Conservation (phyloP, 1,140 invertebrate species). For the Trichomalopsis sarcophagae region DNA sequence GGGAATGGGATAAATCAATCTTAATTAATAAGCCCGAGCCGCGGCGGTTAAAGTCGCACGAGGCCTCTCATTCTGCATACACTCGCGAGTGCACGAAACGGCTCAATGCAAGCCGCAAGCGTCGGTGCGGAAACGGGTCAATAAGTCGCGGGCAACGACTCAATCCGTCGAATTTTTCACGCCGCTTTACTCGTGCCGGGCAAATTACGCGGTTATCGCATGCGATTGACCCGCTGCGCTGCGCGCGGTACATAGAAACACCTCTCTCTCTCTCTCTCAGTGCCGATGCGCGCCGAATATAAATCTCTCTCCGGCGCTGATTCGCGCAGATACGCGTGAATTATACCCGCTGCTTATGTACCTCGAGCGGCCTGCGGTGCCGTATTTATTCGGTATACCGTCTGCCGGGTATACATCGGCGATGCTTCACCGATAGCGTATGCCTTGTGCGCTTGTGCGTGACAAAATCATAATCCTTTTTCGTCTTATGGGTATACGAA, state of each 20-base stretch:
- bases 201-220: slow-evolving; percentile 39
- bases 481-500: too few species aligned
- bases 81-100: too few species aligned
- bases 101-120: too few species aligned
- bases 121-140: background rate
- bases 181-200: background rate
- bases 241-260: background rate
- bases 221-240: background rate
- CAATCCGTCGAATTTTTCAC: background rate
- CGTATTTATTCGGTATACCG: too few species aligned
- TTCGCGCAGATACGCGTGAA: slow-evolving; percentile 40
- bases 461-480: background rate
- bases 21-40: too few species aligned
- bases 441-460: too few species aligned
- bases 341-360: slow-evolving; percentile 13
- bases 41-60: too few species aligned
- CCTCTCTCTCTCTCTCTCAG: background rate
- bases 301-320: slow-evolving; percentile 7
- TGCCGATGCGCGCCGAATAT: background rate
- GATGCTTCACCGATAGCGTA: too few species aligned
- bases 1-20: too few species aligned
- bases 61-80: too few species aligned
- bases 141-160: slow-evolving; percentile 1
- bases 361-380: background rate
- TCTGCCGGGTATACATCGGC: too few species aligned